Evolutionary conservation across 2,113 vertebrate species (phyloP).

Genomic region (Mystacornis crossleyi): DNA sequence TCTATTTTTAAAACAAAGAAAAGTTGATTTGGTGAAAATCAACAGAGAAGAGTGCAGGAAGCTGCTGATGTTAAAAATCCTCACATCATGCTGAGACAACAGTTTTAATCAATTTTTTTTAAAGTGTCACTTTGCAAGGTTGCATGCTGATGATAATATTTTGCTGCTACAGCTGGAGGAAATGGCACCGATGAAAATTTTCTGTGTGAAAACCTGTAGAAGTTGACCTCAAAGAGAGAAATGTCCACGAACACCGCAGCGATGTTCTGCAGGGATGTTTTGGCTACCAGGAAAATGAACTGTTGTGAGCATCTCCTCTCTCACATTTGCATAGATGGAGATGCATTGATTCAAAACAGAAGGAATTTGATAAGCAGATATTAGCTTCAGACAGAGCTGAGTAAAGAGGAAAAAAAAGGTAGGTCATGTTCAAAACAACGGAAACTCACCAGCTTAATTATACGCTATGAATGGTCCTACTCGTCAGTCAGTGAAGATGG

Average conservation of each 20-base stretch:
- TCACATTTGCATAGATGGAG: not conserved
- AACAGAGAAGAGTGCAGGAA: not conserved
- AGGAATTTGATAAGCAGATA: conserved; percentile 31
- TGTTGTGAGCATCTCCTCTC: not conserved
- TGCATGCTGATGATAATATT: not conserved
- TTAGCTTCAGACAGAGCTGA: conserved; percentile 6
- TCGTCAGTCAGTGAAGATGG: not conserved
- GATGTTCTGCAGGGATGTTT: not conserved
- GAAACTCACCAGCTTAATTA: conserved; percentile 23
- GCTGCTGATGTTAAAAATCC: not conserved
- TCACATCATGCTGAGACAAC: not conserved
- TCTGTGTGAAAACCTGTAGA: not conserved
- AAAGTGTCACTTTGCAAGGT: not conserved
- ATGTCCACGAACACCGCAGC: not conserved
- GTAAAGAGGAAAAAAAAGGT: conserved; percentile 37
- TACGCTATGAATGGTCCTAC: not conserved
- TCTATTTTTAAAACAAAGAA: not conserved
- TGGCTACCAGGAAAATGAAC: not conserved
- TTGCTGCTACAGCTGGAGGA: not conserved
- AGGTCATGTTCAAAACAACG: conserved; percentile 32
- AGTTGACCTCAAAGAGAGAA: not conserved
- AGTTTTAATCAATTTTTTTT: not conserved
- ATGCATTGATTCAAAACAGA: conserved; percentile 12
- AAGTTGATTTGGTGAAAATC: not conserved
- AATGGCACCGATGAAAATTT: not conserved